A percentile compares a stretch with the other conserved stretches of the same genome.
Evolutionary conservation across 2,113 vertebrate species (phyloP).

Genomic region (Paramormyrops kingsleyae): DNA sequence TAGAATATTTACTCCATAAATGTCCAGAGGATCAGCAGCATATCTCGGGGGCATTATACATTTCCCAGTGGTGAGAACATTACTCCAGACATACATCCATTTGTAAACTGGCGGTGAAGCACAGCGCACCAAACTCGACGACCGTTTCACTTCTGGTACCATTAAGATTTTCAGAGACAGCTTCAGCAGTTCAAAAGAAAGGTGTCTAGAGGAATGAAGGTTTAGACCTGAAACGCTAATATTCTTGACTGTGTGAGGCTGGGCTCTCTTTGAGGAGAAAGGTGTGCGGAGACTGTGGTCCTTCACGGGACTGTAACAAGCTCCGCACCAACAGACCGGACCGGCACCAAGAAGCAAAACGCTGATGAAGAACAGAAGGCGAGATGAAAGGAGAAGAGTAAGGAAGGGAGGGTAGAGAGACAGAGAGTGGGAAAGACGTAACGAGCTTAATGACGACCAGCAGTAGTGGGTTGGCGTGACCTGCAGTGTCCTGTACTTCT

Average conservation of each 20-base stretch:
- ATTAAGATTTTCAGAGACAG: background rate
- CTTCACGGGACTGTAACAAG: background rate
- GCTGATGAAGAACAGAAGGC: background rate
- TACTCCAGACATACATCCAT: background rate
- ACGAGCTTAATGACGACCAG: constrained; percentile 22
- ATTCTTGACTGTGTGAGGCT: background rate
- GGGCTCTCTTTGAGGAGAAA: background rate
- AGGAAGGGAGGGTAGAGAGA: background rate
- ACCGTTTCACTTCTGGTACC: background rate
- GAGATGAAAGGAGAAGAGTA: background rate
- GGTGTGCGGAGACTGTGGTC: background rate
- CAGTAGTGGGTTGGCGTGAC: constrained; percentile 52
- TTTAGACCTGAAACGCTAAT: background rate
- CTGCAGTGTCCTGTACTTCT: constrained; percentile 67
- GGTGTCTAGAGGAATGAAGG: background rate
- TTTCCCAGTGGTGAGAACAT: background rate
- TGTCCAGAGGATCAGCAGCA: background rate
- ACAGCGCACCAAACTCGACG: background rate
- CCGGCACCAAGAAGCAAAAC: background rate
- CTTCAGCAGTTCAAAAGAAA: background rate
- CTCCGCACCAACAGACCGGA: background rate
- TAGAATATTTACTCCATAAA: constrained; percentile 5
- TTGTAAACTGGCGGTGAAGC: background rate
- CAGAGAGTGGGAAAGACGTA: background rate
- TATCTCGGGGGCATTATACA: background rate